Percentiles rank a stretch among this genome's conserved stretches.
Evolutionary conservation across 2,888 invertebrate genomes (phyloP).

Genomic region (Polyommatus icarus): DNA sequence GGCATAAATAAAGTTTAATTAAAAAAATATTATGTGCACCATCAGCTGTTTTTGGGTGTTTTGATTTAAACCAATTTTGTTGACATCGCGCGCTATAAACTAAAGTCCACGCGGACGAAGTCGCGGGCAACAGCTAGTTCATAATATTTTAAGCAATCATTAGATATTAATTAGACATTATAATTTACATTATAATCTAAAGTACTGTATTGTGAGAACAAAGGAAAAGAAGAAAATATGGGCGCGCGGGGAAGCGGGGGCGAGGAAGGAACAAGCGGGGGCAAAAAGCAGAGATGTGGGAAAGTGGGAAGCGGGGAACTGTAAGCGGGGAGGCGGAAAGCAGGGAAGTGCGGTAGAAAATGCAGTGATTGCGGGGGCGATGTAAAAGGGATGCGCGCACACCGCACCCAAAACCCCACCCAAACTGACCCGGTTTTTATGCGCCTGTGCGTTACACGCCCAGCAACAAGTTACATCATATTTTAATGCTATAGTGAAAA

Average conservation of each 20-base stretch:
- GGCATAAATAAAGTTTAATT: too few relatives aligned
- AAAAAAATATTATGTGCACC: too few relatives aligned
- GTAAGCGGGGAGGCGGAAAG: background rate
- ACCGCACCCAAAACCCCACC: background rate
- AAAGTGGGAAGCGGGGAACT: background rate
- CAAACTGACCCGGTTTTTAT: background rate
- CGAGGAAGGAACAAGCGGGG: background rate
- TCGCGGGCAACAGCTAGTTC: too few relatives aligned
- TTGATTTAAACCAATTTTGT: too few relatives aligned
- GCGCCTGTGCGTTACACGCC: slow-evolving; percentile 9
- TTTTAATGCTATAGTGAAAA: background rate
- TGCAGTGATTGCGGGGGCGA: background rate
- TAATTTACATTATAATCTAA: background rate
- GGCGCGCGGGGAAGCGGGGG: background rate
- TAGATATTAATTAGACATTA: too few relatives aligned
- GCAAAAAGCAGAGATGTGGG: background rate
- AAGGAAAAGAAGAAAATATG: background rate
- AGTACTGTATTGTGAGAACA: background rate
- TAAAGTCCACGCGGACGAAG: too few relatives aligned
- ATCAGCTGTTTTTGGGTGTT: too few relatives aligned
- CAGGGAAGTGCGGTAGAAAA: background rate
- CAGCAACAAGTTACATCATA: background rate
- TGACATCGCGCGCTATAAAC: too few relatives aligned
- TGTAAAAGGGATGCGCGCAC: background rate
- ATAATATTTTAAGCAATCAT: too few relatives aligned